phyloP scores from a whole-genome alignment of 2,113 vertebrate genomes.

The Vombatus ursinus region DNA sequence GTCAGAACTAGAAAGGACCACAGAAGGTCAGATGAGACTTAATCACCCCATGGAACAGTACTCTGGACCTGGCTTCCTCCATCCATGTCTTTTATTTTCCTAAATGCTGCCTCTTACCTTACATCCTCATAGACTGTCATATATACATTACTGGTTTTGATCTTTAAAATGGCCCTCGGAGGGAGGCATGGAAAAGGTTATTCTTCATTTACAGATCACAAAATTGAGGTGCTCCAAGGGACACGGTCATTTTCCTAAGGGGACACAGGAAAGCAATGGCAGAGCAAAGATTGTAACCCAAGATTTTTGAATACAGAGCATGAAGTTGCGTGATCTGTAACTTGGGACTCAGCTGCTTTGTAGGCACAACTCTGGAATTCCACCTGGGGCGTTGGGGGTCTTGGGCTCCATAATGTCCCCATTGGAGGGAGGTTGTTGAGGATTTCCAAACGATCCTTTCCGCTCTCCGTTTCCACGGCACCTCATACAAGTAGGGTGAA shows the following conservation, averaged over 20 bases:
- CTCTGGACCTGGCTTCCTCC: neutral
- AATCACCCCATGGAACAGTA: neutral
- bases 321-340: neutral
- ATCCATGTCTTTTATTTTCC: neutral
- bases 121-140: neutral
- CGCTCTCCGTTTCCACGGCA: neutral
- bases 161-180: neutral
- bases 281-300: neutral
- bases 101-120: neutral
- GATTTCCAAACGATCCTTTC: neutral
- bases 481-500: neutral
- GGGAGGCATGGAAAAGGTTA: neutral
- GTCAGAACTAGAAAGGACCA: neutral
- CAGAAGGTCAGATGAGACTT: neutral
- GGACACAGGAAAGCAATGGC: neutral
- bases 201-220: neutral
- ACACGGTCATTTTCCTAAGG: constrained; percentile 9
- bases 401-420: neutral
- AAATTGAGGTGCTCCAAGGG: constrained; percentile 1
- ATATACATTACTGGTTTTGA: neutral
- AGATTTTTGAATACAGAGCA: neutral
- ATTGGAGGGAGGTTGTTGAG: neutral
- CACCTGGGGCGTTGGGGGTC: neutral
- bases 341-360: neutral
- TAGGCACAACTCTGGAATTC: neutral